These are phyloP conservation scores for Drymonia ruficornis DNA, from an alignment of 2,888 invertebrate genomes.

Conservation along the genomic window DNA sequence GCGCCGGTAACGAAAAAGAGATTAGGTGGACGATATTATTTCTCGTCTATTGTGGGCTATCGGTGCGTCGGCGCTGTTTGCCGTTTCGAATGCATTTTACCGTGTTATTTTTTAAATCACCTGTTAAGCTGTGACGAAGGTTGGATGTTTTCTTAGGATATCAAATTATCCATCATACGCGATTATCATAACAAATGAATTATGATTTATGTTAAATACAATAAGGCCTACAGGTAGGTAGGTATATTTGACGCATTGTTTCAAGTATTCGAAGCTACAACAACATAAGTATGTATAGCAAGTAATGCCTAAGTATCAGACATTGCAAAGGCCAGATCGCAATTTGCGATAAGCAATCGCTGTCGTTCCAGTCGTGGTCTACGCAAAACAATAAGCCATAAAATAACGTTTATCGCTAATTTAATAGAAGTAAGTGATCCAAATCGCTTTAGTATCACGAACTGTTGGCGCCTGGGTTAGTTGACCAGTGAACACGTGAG, in stretches of 20 bases:
- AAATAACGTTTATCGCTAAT: conserved; percentile 15
- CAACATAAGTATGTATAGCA: not conserved
- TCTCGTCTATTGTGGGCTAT: conserved; percentile 56
- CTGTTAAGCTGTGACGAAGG: conserved; percentile 69
- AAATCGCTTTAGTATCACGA: conserved; percentile 39
- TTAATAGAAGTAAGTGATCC: conserved; percentile 30
- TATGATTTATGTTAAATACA: conserved; percentile 14
- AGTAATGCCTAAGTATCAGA: not conserved
- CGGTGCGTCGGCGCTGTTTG: conserved; percentile 61
- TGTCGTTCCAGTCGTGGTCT: conserved; percentile 5
- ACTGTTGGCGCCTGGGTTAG: conserved; percentile 55
- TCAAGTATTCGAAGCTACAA: not conserved
- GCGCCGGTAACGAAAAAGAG: conserved; percentile 79
- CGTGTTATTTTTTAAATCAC: conserved; percentile 67
- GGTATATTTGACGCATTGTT: not conserved
- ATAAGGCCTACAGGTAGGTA: not conserved
- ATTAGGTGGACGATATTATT: conserved; percentile 79
- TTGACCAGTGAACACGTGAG: conserved; percentile 36
- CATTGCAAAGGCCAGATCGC: conserved; percentile 5
- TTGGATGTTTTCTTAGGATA: conserved; percentile 63
- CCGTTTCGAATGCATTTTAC: conserved; percentile 58
- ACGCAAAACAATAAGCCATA: conserved; percentile 4
- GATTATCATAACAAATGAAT: conserved; percentile 32
- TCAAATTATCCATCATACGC: conserved; percentile 30
- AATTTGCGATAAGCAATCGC: conserved; percentile 4